A percentile compares a stretch with the other conserved stretches of the same genome.
Evolutionary conservation across 2,797 vertebrate species (phyloP).

Genomic region (Morus bassanus): DNA sequence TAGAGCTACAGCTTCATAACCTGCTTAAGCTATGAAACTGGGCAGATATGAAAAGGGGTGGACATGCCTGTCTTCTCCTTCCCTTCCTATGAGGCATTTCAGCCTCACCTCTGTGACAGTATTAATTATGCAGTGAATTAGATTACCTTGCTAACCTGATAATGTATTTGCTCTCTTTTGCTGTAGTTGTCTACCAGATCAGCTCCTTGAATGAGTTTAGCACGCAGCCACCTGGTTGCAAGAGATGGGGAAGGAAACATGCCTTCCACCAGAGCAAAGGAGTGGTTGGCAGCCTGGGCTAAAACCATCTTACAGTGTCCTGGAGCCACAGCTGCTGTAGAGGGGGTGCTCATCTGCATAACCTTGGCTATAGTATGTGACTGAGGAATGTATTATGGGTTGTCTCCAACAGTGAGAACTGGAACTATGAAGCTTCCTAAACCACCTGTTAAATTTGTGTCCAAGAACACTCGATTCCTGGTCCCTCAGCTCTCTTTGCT

Average conservation of each 20-base stretch:
- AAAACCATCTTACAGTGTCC: background rate
- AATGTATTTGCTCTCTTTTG: background rate
- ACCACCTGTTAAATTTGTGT: background rate
- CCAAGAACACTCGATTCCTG: background rate
- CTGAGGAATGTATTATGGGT: background rate
- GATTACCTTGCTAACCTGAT: background rate
- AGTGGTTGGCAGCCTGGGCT: background rate
- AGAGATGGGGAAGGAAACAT: background rate
- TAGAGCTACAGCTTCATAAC: background rate
- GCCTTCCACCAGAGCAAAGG: background rate
- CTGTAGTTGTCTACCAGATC: background rate
- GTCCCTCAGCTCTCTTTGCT: background rate
- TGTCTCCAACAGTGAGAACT: background rate
- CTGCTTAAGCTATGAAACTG: background rate
- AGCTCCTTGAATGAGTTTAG: background rate
- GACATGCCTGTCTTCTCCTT: background rate
- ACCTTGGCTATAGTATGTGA: too few species aligned
- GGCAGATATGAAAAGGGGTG: background rate
- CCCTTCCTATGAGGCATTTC: background rate
- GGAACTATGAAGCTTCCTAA: background rate
- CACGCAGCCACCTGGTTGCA: background rate
- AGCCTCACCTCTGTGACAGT: background rate
- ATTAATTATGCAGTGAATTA: background rate
- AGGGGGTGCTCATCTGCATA: background rate
- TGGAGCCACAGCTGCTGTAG: background rate